Conservation (phyloP, 2,888 invertebrate species). For the Ptychoptera albimana region DNA sequence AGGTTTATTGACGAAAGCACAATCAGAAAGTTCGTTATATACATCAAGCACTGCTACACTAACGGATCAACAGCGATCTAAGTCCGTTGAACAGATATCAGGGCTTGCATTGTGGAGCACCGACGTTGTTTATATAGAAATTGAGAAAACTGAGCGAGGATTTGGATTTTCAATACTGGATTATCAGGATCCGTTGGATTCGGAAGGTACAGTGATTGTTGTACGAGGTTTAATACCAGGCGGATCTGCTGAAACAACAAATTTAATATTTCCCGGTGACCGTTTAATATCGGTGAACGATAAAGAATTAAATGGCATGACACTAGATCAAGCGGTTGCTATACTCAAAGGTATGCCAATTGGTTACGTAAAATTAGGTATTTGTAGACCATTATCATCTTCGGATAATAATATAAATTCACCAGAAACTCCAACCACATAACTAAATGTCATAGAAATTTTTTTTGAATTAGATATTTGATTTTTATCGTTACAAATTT, state of each 20-base stretch:
- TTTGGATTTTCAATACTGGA: conserved; percentile 97
- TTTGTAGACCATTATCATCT: conserved; percentile 56
- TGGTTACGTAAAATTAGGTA: conserved; percentile 79
- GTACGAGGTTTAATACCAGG: conserved; percentile 94
- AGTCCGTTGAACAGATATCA: conserved; percentile 86
- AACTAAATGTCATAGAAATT: conserved; percentile 14
- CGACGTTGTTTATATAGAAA: conserved; percentile 79
- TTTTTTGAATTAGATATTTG: conserved; percentile 10
- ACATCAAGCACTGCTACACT: conserved; percentile 73
- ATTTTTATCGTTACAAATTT: not conserved
- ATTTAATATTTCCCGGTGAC: conserved; percentile 90
- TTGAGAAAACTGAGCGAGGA: conserved; percentile 88
- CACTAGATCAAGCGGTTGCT: conserved; percentile 87
- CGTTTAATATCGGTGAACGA: conserved; percentile 85
- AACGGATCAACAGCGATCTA: conserved; percentile 63
- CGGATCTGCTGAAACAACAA: conserved; percentile 92
- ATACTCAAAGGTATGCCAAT: conserved; percentile 87
- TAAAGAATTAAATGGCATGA: conserved; percentile 75
- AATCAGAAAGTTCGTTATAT: conserved; percentile 85
- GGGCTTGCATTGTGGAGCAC: conserved; percentile 95
- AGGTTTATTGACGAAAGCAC: conserved; percentile 79
- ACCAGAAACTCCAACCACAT: conserved; percentile 28
- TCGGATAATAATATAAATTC: conserved; percentile 31
- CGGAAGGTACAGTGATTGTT: conserved; percentile 90
- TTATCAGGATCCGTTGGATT: conserved; percentile 93